phyloP scores from a whole-genome alignment of 2,113 vertebrate species.

The Antigone vipio region DNA sequence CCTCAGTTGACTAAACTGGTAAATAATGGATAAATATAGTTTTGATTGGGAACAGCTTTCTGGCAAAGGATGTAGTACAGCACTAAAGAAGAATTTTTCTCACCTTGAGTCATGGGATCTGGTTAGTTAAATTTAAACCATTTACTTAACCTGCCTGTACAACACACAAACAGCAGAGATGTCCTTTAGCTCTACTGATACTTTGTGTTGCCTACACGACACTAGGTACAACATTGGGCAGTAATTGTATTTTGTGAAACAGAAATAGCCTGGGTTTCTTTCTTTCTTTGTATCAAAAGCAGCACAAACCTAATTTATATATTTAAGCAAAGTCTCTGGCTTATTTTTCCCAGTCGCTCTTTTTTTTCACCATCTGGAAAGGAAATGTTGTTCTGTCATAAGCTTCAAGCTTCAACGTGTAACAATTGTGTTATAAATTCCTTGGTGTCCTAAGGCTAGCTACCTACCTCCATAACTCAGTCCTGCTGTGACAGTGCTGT shows the following conservation, averaged over 20 bases:
- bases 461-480: neutral
- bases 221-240: neutral
- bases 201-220: neutral
- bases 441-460: neutral
- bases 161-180: neutral
- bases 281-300: neutral
- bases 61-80: neutral
- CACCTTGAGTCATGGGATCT: conserved; percentile 43
- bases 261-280: neutral
- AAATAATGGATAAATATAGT: conserved; percentile 57
- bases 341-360: neutral
- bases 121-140: neutral
- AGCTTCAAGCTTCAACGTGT: neutral
- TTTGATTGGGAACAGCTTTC: conserved; percentile 43
- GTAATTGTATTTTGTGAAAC: neutral
- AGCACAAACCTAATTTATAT: neutral
- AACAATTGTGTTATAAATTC: neutral
- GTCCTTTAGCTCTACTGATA: neutral
- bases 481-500: neutral
- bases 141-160: conserved; percentile 3
- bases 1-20: conserved; percentile 34
- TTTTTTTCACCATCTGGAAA: neutral
- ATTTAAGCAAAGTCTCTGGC: neutral
- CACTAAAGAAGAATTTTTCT: conserved; percentile 19
- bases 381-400: neutral